These are phyloP conservation scores for Diogma glabrata DNA, from an alignment of 2,888 invertebrate species.

Conservation along the genomic window DNA sequence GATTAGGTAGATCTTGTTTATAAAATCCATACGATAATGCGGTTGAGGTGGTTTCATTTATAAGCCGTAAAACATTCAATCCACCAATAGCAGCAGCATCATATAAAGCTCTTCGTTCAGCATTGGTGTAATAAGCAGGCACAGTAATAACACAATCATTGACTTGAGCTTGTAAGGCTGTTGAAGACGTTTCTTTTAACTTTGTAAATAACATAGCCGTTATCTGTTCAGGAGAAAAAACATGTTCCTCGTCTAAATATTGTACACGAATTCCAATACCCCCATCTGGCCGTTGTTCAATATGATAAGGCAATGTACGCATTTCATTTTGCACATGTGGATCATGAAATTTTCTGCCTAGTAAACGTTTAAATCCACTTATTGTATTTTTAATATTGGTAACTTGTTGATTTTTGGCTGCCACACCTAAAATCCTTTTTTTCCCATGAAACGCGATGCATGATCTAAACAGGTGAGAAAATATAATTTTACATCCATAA, in stretches of 20 bases:
- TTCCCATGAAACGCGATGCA: conserved; percentile 91
- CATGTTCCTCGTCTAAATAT: conserved; percentile 75
- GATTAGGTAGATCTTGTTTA: conserved; percentile 86
- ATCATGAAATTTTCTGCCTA: conserved; percentile 85
- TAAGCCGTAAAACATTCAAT: conserved; percentile 83
- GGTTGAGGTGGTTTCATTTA: conserved; percentile 97
- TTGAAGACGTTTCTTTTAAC: conserved; percentile 81
- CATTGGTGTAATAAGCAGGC: conserved; percentile 90
- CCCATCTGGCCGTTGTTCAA: conserved; percentile 64
- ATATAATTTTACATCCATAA: too few relatives aligned
- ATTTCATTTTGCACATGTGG: conserved; percentile 78
- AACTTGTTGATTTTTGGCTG: conserved; percentile 92
- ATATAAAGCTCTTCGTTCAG: conserved; percentile 80
- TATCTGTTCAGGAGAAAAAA: conserved; percentile 87
- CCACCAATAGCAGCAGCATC: conserved; percentile 89
- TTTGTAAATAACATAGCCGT: conserved; percentile 96
- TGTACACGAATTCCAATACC: conserved; percentile 78
- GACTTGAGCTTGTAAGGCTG: conserved; percentile 75
- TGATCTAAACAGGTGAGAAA: conserved; percentile 58
- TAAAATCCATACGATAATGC: conserved; percentile 97
- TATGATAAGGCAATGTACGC: conserved; percentile 64
- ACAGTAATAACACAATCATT: conserved; percentile 91
- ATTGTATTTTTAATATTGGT: conserved; percentile 97
- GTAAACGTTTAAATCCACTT: conserved; percentile 80
- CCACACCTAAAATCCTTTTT: conserved; percentile 87